Evolutionary conservation across 1,140 invertebrate genomes (phyloP), one percentile per base, ranked within the genome.

Genomic region (Chironomus tepperi): DNA sequence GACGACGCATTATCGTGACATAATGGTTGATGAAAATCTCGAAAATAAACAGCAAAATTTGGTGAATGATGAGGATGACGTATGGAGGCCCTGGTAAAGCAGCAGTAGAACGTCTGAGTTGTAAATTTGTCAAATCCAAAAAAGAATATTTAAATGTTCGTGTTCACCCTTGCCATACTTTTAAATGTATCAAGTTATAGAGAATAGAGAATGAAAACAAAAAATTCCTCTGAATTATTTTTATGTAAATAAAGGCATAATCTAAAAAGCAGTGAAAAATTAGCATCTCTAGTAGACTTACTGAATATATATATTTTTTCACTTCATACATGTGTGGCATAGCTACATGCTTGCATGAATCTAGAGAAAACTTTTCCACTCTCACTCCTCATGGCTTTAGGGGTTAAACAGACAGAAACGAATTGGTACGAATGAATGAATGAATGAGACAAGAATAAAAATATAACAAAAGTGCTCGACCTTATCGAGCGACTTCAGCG

Each of bases 11-110:
- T 70, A 70, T 18, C 65, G 65, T 70, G 65, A 70, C 19, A 70
- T 70, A 21, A 70, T 70, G 65, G 65, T 18, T 18, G 65, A 70
- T 70, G 65, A 70, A 70, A 70, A 70, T 70, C 65, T 70, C 65
- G 65, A 70, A 70, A 70, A 70, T 21, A 70, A 70, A 16, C 65
- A 70, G 65, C 65, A 70, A 10, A 70, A 70, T 10, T 70, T 19
- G 1, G 65, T 21, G 7, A 70, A 70, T 18, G 65, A 70, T 3
- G 65, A 70, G 16, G 65, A 70, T 19, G 65, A 70, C 18, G 65
- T 70, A 19, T 70, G 65, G 65, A 70, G 65, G 65, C 65, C 65
- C 5, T 70, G 65, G 65, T 70, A 19, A 10, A 12, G 47, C 15
- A 57, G 47, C 9, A 47, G n/a, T n/a, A 57, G n/a, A 57, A 57